A percentile compares a stretch with the other conserved stretches of the same genome.
Evolutionary conservation across 2,797 vertebrate species (phyloP).

Genomic region (Hypotaenidia okinawae): DNA sequence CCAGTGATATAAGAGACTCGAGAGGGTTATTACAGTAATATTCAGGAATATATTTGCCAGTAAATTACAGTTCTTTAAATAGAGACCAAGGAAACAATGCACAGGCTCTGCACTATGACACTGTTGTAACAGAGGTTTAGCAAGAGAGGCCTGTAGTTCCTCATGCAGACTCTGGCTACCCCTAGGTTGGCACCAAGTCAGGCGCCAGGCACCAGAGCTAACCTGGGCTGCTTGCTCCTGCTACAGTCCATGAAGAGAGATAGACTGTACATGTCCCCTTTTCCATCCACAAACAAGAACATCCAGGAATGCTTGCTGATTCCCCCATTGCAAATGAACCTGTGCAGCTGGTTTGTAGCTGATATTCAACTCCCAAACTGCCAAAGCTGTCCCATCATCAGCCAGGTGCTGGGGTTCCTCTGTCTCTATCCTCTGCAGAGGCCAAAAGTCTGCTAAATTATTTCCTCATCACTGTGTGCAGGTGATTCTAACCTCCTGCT

Average conservation of each 20-base stretch:
- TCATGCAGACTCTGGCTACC: not conserved
- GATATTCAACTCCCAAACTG: not conserved
- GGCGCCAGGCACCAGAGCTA: not conserved
- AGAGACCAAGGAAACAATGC: not conserved
- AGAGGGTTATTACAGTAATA: constrained; percentile 61
- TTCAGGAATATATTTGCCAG: constrained; percentile 53
- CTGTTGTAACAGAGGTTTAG: not conserved
- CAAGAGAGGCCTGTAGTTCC: not conserved
- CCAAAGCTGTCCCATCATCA: not conserved
- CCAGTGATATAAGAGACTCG: constrained; percentile 48
- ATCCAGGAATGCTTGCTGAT: not conserved
- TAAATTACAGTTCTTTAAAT: constrained; percentile 52
- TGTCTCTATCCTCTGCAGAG: not conserved
- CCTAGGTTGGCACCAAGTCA: not conserved
- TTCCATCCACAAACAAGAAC: not conserved
- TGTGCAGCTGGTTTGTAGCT: not conserved
- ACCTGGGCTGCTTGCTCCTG: not conserved
- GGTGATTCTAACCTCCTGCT: not conserved
- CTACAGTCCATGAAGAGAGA: not conserved
- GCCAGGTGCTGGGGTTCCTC: not conserved
- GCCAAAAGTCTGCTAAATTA: not conserved
- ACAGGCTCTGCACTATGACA: not conserved
- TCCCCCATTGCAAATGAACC: not conserved
- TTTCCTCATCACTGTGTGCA: not conserved
- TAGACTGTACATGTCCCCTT: fast-evolving